Conservation (phyloP, 1,140 invertebrate genomes). For the Bombus fervidus region DNA sequence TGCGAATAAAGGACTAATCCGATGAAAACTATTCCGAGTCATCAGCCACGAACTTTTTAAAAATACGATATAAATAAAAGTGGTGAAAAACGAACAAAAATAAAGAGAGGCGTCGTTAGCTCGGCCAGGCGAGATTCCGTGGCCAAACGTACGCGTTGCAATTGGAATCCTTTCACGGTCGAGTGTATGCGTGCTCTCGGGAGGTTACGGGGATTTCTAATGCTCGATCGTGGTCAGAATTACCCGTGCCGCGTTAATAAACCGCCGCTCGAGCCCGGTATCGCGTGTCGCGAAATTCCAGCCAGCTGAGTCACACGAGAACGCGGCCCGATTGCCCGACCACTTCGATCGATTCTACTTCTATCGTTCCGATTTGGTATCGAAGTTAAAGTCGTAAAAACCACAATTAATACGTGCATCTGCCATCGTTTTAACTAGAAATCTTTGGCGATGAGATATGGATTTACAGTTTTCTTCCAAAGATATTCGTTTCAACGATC, state of each 20-base stretch:
- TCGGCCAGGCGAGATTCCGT: constrained; percentile 5
- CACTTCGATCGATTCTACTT: neutral
- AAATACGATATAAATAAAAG: neutral
- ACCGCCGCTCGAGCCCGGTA: constrained; percentile 56
- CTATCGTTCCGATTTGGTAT: neutral
- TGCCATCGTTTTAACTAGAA: too few species aligned
- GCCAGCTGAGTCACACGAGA: constrained; percentile 54
- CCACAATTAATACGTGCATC: too few species aligned
- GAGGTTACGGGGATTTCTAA: constrained; percentile 61
- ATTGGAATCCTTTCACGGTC: constrained; percentile 57
- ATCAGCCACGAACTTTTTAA: neutral
- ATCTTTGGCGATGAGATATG: too few species aligned
- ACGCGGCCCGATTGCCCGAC: neutral
- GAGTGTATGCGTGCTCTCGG: constrained; percentile 38
- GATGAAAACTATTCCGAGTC: too few species aligned
- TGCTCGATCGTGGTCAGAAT: constrained; percentile 50
- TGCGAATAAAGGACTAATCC: too few species aligned
- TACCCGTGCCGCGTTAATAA: constrained; percentile 62
- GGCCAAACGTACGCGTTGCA: neutral
- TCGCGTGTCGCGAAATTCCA: constrained; percentile 68
- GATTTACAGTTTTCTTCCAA: too few species aligned
- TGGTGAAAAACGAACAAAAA: rapidly evolving
- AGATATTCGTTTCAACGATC: too few species aligned
- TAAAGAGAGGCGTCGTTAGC: neutral
- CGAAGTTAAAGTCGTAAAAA: too few species aligned